Base-by-base conservation (phyloP, 2,888 invertebrate genomes). In the Pristionchus arcanus region DNA sequence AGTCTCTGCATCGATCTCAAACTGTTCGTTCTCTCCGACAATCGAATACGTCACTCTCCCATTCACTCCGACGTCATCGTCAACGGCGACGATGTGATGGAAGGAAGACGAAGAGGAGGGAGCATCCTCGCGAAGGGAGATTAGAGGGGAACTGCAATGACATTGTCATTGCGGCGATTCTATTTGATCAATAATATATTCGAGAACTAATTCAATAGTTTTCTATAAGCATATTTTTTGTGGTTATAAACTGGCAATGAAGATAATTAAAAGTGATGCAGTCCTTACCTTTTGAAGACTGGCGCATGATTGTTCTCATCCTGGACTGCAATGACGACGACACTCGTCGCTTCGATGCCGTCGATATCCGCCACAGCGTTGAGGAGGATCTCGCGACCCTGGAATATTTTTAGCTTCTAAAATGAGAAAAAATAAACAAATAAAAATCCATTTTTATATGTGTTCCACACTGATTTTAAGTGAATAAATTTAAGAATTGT, bases 301-400 rank as follows among this genome's bases (percentile, higher is more conserved):
- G 99, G 99, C 0, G 97, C 96, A 96, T 98, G 98, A 96, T 99
- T 98, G 96, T 99, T 99, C 34, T 97, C 97, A 95, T 99, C 98
- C 95, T 92, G 89, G 25, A 93, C 91, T 13, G 91, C 85, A 42
- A 95, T 88, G 19, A 91, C 90, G 95, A 98, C 98, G 11, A 92
- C 85, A 0, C 90, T 16, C 16, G 91, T 90, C 13, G 93, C 84
- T 37, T 89, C 74, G 19, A 90, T 77, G 13, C 90, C 90, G 15
- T 89, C 89, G 19, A 90, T 90, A 59, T 90, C 91, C 0, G 93
- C 93, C 86, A 89, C 68, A 19, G 66, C 83, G 34, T 34, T 66
- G 31, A 89, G 49, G n/a, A 89, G n/a, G 1, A 89, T 55, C 19
- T 63, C 37, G 2, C 28, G 16, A 49, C 89, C 77, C 89, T 89